Evolutionary conservation across 2,888 invertebrate species (phyloP).

Genomic region (Erebia ligea): DNA sequence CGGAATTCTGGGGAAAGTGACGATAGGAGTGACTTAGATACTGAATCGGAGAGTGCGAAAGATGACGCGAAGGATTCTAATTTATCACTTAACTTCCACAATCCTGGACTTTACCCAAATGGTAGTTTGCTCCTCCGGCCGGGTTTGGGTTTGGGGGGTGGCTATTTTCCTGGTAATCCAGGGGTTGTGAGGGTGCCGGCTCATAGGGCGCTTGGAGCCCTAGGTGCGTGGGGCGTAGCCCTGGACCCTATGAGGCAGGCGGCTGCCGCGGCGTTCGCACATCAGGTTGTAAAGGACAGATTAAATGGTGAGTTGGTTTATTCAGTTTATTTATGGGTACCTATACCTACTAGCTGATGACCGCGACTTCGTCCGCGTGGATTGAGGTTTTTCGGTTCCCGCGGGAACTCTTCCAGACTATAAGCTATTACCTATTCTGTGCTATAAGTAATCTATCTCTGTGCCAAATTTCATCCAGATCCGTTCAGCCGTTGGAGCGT

Average conservation of each 20-base stretch:
- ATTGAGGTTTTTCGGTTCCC: no score
- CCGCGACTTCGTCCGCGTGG: no score
- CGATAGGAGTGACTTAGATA: slow-evolving; percentile 78
- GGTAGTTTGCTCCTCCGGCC: slow-evolving; percentile 71
- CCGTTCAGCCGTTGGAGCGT: no score
- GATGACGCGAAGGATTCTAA: slow-evolving; percentile 70
- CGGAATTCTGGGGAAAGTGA: slow-evolving; percentile 79
- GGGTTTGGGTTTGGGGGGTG: slow-evolving; percentile 75
- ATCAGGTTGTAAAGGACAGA: slow-evolving; percentile 92
- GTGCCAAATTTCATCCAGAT: no score
- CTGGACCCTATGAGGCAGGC: slow-evolving; percentile 86
- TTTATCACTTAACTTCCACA: slow-evolving; percentile 71
- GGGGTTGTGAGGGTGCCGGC: slow-evolving; percentile 93
- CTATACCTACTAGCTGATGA: no score
- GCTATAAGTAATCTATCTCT: no score
- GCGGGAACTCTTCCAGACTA: no score
- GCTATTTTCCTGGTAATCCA: slow-evolving; percentile 85
- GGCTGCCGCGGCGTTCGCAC: slow-evolving; percentile 89
- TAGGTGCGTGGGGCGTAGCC: slow-evolving; percentile 83
- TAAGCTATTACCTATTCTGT: no score
- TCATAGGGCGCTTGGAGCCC: slow-evolving; percentile 85
- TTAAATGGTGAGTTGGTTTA: slow-evolving; percentile 86
- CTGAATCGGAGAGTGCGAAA: slow-evolving; percentile 78
- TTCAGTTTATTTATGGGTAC: no score
- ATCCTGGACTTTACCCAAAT: slow-evolving; percentile 70